Conservation (phyloP, 2,797 vertebrate species). For the Momotus momota region DNA sequence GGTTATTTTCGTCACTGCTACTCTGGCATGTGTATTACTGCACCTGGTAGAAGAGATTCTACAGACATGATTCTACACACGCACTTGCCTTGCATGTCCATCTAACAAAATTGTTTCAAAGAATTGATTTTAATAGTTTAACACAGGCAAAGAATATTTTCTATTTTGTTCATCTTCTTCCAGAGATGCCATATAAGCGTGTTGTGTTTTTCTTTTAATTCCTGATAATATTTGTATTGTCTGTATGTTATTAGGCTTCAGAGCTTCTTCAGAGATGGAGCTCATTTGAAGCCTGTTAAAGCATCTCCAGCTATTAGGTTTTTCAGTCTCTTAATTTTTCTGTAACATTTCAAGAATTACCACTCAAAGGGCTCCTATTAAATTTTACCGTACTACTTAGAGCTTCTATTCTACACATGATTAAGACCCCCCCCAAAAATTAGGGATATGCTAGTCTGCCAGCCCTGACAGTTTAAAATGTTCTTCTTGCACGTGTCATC, state of each 20-base stretch:
- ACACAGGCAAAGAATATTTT: background rate
- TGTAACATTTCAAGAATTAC: background rate
- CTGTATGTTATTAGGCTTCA: background rate
- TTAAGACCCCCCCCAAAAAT: background rate
- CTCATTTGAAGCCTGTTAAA: background rate
- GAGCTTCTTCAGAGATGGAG: background rate
- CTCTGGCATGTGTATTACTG: background rate
- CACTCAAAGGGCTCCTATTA: background rate
- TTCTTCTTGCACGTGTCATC: background rate
- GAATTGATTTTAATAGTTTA: background rate
- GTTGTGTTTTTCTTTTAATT: rapidly evolving
- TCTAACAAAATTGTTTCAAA: background rate
- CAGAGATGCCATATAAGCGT: background rate
- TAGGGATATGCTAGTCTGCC: background rate
- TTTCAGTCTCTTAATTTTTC: background rate
- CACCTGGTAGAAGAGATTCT: background rate
- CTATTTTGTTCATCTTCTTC: background rate
- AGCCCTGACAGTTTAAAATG: background rate
- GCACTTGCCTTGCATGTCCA: background rate
- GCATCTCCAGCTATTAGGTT: background rate
- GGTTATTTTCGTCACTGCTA: background rate
- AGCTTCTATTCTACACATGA: background rate
- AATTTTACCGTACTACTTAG: background rate
- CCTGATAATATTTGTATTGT: background rate
- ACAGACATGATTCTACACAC: background rate